Evolutionary conservation across 2,113 vertebrate species (phyloP).

Genomic region (Cathartes aura): DNA sequence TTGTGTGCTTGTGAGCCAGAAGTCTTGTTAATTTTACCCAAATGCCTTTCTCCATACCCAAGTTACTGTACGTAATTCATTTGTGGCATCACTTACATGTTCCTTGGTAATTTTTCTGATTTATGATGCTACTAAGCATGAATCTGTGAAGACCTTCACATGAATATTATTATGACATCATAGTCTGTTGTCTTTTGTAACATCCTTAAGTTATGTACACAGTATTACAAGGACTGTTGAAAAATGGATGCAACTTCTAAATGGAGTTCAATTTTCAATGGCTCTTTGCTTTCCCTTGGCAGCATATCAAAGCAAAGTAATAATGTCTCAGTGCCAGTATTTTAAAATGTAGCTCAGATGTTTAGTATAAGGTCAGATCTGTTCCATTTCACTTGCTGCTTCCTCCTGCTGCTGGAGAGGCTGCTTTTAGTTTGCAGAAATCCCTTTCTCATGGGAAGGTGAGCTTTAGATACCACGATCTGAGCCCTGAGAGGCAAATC

Average conservation of each 20-base stretch:
- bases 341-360: constrained; percentile 39
- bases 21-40: not conserved
- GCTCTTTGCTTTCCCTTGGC: constrained; percentile 13
- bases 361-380: constrained; percentile 22
- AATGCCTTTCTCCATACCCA: not conserved
- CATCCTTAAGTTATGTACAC: not conserved
- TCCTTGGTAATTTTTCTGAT: not conserved
- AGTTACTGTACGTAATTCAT: not conserved
- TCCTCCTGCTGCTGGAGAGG: not conserved
- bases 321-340: not conserved
- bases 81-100: not conserved
- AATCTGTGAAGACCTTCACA: not conserved
- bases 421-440: constrained; percentile 25
- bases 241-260: not conserved
- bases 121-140: not conserved
- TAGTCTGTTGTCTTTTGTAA: not conserved
- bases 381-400: constrained; percentile 13
- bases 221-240: not conserved
- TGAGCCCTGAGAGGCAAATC: not conserved
- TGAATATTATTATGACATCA: not conserved
- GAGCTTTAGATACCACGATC: not conserved
- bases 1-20: not conserved
- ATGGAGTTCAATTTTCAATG: not conserved
- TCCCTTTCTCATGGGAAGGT: not conserved
- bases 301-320: constrained; percentile 43